phyloP scores from a whole-genome alignment of 2,888 invertebrate genomes.

The Drosophila anomelani region DNA sequence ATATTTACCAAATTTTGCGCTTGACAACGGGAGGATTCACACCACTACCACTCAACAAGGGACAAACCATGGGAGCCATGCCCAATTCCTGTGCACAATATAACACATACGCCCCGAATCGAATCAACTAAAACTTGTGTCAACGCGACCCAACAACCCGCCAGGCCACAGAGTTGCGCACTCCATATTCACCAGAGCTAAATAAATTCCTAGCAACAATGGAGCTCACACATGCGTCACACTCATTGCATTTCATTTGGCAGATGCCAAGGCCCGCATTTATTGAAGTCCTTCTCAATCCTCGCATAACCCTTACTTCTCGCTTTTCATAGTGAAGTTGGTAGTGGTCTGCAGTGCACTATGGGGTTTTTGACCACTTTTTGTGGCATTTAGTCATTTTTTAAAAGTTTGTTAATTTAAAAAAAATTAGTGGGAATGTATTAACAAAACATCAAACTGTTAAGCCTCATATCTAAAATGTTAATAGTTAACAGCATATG shows the following conservation, averaged over 20 bases:
- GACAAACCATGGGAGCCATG: constrained; percentile 4
- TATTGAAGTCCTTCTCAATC: constrained; percentile 51
- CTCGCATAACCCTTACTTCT: constrained; percentile 6
- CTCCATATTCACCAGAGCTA: constrained; percentile 14
- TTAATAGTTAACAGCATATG: too few relatives aligned
- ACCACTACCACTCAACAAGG: constrained; percentile 12
- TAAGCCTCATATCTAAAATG: too few relatives aligned
- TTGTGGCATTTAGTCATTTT: too few relatives aligned
- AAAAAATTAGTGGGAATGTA: too few relatives aligned
- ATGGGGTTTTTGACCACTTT: too few relatives aligned
- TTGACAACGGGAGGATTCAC: not conserved
- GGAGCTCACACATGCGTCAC: constrained; percentile 56
- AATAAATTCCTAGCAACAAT: constrained; percentile 69
- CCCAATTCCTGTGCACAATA: constrained; percentile 7
- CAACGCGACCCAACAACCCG: constrained; percentile 8
- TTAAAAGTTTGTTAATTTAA: too few relatives aligned
- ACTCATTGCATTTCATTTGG: constrained; percentile 73
- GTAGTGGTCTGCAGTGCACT: constrained; percentile 23
- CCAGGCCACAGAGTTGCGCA: not conserved
- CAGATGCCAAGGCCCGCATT: constrained; percentile 44
- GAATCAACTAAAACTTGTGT: constrained; percentile 43
- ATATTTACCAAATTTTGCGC: constrained; percentile 30
- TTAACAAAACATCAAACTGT: too few relatives aligned
- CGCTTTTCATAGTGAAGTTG: constrained; percentile 25
- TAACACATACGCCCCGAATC: constrained; percentile 9